Base-by-base conservation (phyloP, 2,113 vertebrate species). In the Halcyon malimbica region DNA sequence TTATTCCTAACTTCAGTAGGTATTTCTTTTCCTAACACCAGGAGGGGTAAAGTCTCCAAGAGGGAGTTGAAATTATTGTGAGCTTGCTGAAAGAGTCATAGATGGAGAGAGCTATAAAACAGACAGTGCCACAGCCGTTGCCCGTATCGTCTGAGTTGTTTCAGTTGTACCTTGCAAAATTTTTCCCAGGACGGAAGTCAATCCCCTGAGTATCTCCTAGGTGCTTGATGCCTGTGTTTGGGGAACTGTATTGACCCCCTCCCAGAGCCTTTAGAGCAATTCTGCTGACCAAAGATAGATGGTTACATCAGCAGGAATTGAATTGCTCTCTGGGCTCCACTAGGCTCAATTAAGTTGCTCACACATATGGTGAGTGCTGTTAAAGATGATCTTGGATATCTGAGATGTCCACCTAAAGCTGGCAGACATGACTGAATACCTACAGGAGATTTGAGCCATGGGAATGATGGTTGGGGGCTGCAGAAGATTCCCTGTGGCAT, bases 71-170 rank as follows among this genome's bases (percentile, higher is more conserved):
- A 81, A 60, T 85, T 31, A 12, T 42, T 67, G 19, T 65, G 26
- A 80, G 42, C 16, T 64, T 48, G 42, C 56, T 21, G 67, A 57
- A 88, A 48, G 31, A 89, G 24, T 59, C 44, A 2, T 44, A 4
- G 53, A 33, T 4, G 16, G 26, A 54, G 53, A 64, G 13, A 74
- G 28, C 10, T 33, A 39, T 24, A 39, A 76, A 91, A 15, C 4
- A 57, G 46, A 21, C 7, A 31, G 50, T 59, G 25, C 26, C 3
- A 1, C 0, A 3, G 44, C 24, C 2, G 0, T 26, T 64, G 60
- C 13, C 37, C 1, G 0, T 29, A 19, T 33, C 6, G 0, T 41
- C 64, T 51, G 29, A 33, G 11, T 37, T 70, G 25, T n/a, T 76
- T n/a, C 28, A 56, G n/a, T 51, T 76, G 11, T 65, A 33, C 44